Evolutionary conservation across 2,113 vertebrate genomes (phyloP).

Genomic region (Chlorodrepanis virens): DNA sequence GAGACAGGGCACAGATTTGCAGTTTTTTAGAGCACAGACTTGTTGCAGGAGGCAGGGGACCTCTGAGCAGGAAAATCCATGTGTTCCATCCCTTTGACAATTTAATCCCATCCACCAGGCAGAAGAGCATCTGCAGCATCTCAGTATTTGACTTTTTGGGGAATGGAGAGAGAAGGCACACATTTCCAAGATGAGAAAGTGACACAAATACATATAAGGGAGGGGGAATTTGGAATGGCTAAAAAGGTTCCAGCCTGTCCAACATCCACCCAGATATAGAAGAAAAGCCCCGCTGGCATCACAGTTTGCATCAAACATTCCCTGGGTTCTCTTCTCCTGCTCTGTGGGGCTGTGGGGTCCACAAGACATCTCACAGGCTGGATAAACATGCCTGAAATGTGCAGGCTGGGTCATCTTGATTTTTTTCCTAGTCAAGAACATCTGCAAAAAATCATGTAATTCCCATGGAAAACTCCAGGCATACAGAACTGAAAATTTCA

Average conservation of each 20-base stretch:
- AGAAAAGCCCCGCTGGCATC: neutral
- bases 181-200: neutral
- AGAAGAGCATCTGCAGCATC: neutral
- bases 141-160: neutral
- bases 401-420: neutral
- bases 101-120: neutral
- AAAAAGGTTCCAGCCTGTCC: neutral
- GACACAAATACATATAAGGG: neutral
- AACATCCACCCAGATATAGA: accelerated
- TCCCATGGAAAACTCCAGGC: neutral
- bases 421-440: neutral
- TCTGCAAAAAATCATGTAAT: neutral
- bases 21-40: neutral
- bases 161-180: neutral
- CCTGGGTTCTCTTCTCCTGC: neutral
- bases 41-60: neutral
- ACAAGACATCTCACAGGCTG: accelerated
- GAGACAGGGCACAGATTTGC: neutral
- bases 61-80: neutral
- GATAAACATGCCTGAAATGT: neutral
- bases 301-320: neutral
- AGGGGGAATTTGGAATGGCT: neutral
- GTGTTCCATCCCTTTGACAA: neutral
- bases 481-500: neutral
- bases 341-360: neutral